Base-by-base conservation (phyloP, 2,113 vertebrate genomes). In the Oriolus oriolus region DNA sequence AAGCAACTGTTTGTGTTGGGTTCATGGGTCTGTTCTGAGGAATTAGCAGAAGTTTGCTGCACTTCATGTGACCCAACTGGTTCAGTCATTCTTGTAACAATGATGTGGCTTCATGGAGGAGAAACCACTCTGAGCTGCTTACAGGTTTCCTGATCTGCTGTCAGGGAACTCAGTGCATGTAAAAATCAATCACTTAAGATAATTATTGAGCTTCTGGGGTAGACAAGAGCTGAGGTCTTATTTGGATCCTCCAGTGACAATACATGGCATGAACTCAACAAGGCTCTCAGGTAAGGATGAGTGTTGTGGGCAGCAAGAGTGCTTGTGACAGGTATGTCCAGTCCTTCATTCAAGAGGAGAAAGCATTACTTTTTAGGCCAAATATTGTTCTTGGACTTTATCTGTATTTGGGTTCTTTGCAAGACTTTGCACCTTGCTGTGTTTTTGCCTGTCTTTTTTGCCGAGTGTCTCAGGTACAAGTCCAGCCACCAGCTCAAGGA, bases 11-110 rank as follows among this genome's bases (percentile, higher is more conserved):
- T 88, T 16, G 4, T 74, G 37, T 49, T 5, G 3, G 24, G 21
- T 35, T 73, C 44, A 6, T 23, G 30, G 31, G 16, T 33, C 28
- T 68, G 26, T 54, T 68, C 22, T 37, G 24, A 76, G n/a, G 22
- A 84, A 44, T 16, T 21, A 54, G 13, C 56, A 47, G 68, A 61
- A 35, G 18, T 52, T 50, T 42, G 9, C 31, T 60, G 59, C 4
- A 6, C 4, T 41, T 74, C 15, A 3, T 24, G 44, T 9, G 2
- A 30, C n/a, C 27, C 60, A 61, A 1, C 1, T 1, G 2, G 27
- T 70, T 82, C 75, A 47, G 16, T 45, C 41, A 18, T 56, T 37
- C 12, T 21, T 44, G 27, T 52, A 31, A 26, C 33, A 56, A 52
- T 59, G 56, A 10, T 54, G 17, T 76, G 56, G 50, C 15, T 47